phyloP scores from a whole-genome alignment of 2,113 vertebrate species.

The Myrmecobius fasciatus region DNA sequence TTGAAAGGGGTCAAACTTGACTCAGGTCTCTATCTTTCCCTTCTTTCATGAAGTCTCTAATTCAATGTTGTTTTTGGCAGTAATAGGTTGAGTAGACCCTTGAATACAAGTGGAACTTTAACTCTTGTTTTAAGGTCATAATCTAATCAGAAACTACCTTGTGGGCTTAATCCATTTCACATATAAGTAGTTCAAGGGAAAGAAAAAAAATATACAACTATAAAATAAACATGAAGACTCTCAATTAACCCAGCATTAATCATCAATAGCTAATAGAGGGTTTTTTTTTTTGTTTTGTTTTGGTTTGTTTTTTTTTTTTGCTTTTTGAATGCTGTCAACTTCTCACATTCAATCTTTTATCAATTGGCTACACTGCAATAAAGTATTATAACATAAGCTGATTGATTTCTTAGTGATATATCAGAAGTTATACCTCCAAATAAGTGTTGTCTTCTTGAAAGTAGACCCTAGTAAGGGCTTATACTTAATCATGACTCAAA shows the following conservation, averaged over 20 bases:
- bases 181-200: not conserved
- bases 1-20: not conserved
- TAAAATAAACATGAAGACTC: not conserved
- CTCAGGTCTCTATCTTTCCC: not conserved
- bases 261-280: not conserved
- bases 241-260: not conserved
- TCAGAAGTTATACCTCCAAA: not conserved
- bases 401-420: not conserved
- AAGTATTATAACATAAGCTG: not conserved
- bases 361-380: not conserved
- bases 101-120: not conserved
- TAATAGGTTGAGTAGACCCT: not conserved
- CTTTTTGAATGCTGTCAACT: not conserved
- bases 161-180: conserved; percentile 1
- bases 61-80: not conserved
- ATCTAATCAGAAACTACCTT: not conserved
- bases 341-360: not conserved
- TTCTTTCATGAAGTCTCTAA: not conserved
- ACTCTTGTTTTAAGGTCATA: not conserved
- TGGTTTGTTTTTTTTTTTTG: no score
- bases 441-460: not conserved
- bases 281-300: no score
- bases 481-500: not conserved
- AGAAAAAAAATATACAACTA: not conserved
- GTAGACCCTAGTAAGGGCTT: not conserved